Evolutionary conservation across 2,113 vertebrate species (phyloP), one percentile per base, ranked within the genome.

Genomic region (Atlantisia rogersi): DNA sequence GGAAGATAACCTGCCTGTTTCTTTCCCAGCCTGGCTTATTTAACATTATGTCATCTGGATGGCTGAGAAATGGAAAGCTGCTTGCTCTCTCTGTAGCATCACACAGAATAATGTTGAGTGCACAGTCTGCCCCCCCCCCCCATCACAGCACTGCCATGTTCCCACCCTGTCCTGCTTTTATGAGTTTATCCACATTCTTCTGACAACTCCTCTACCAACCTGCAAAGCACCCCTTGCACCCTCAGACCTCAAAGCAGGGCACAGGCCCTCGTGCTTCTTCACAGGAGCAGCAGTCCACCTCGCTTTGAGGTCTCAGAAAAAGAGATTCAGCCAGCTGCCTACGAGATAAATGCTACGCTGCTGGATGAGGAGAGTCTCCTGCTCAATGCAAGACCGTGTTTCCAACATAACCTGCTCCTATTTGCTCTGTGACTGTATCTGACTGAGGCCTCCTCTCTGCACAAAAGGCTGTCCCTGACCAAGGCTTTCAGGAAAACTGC

Each of bases 401-500:
- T 84, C 76, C 75, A 46, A 55, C 85, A 65, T 28, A 75, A 78
- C 80, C 58, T 76, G 64, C 55, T 90, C 82, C 77, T 79, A 56
- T 84, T 32, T 88, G 79, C 44, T 95, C 83, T 91, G 84, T 90
- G 92, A 96, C 87, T 94, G 48, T 62, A 89, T 60, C 40, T 77
- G 56, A 64, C 44, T 4, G 3, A 92, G 35, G 71, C 56, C 52
- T 95, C 25, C 82, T 37, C 21, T 60, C 28, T 89, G 62, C 79
- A 86, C 40, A 73, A 70, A 95, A 91, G 65, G 59, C 52, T 8
- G 1, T 32, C 35, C 77, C 71, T 64, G 55, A 94, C 60, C 46
- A 94, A 68, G 22, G 39, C 75, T 92, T 97, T 95, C 73, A 95
- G 82, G 74, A 91, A 82, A 89, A 53, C 80, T 81, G 62, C 77